Base-by-base conservation (phyloP, 2,797 vertebrate genomes). In the Mareca strepera region DNA sequence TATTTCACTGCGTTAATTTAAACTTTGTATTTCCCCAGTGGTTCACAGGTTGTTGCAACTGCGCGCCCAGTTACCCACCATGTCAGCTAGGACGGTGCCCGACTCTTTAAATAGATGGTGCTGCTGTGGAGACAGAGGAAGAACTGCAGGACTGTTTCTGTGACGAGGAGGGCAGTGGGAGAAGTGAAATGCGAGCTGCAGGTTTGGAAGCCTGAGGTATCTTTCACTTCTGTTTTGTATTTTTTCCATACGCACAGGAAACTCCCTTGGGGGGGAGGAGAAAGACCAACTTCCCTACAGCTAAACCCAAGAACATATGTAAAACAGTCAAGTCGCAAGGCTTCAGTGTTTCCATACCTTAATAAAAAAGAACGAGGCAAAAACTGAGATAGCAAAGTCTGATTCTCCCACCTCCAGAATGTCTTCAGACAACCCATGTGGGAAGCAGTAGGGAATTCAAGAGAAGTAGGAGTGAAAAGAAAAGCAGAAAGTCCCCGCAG, bases 181-280 rank as follows among this genome's bases (percentile, higher is more conserved):
- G 91, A 95, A 96, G 88, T 93, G 86, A 96, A 94, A 93, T 3
- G 26, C 25, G 23, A 95, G 81, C 0, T 0, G 44, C 77, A 94
- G 86, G 94, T 94, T 87, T 96, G 83, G 85, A 93, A 93, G 88
- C 33, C 78, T 8, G 68, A 96, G 83, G 92, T 94, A 80, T 64
- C 93, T 96, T 94, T 95, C 92, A 95, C 91, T 97, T 96, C 96
- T 95, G 90, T 91, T 92, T 96, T 96, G 82, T 95, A 74, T 72
- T 96, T 96, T 94, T 95, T 93, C 78, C 85, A 93, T 31, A 70
- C 29, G 94, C 52, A 88, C 14, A 88, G 88, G 90, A 96, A 97
- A 94, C 58, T 96, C 95, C 92, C 90, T 41, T 37, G 23, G n/a
- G 48, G 48, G 58, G 41, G 58, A 29, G 29, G 2, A 69, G 85